A percentile compares a stretch with the other conserved stretches of the same genome.
phyloP scores from a whole-genome alignment of 1,140 invertebrate species.

The Tetramorium parvispinum region DNA sequence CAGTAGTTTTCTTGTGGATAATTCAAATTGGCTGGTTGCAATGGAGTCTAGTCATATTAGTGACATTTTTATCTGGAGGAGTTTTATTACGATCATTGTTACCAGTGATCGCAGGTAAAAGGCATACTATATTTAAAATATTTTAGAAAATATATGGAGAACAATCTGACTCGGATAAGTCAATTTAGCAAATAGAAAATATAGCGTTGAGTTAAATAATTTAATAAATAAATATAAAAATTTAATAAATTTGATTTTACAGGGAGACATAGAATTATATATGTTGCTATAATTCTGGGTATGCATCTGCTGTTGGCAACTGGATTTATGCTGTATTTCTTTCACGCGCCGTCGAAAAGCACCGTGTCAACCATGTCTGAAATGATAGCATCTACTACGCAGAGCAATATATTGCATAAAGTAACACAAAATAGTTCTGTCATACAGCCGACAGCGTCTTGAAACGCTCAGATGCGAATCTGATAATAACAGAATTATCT shows the following conservation, averaged over 20 bases:
- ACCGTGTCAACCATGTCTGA: not conserved
- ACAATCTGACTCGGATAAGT: not conserved
- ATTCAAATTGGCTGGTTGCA: conserved; percentile 94
- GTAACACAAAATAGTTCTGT: not conserved
- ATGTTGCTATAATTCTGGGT: conserved; percentile 89
- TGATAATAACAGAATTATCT: not conserved
- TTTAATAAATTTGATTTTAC: conserved; percentile 53
- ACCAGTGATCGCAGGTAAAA: conserved; percentile 89
- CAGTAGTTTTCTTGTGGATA: conserved; percentile 97
- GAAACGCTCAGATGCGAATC: not conserved
- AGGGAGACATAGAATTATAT: conserved; percentile 89
- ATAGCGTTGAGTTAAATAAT: not conserved
- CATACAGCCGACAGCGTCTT: not conserved
- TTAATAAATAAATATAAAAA: not conserved
- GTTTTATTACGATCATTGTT: conserved; percentile 93
- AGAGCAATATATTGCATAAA: conserved; percentile 26
- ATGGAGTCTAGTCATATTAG: conserved; percentile 94
- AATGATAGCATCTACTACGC: not conserved
- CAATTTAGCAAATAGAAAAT: not conserved
- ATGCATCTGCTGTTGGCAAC: conserved; percentile 93
- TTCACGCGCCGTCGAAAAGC: conserved; percentile 83
- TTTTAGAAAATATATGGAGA: not conserved
- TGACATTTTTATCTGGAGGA: conserved; percentile 93
- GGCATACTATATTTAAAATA: not conserved
- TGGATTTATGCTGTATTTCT: conserved; percentile 94